phyloP scores from a whole-genome alignment of 2,797 vertebrate species.

The Xerus rutilus region DNA sequence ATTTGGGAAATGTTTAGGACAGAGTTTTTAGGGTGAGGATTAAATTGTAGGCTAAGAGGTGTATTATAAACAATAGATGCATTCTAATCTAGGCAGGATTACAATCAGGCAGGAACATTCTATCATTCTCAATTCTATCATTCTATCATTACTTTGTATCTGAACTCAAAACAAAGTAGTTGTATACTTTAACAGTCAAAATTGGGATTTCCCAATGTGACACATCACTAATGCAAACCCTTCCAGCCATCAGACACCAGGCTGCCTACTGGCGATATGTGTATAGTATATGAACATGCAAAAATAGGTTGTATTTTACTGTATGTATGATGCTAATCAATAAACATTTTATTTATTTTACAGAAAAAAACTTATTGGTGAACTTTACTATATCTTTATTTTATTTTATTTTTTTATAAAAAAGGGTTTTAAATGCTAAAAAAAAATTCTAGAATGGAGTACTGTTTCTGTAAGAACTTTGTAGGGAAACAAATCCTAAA shows the following conservation, averaged over 20 bases:
- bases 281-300: conserved; percentile 90
- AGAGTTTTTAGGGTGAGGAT: not conserved
- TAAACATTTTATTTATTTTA: conserved; percentile 91
- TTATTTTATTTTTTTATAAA: conserved; percentile 88
- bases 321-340: conserved; percentile 90
- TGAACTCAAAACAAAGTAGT: conserved; percentile 88
- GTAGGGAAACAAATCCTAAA: conserved; percentile 7
- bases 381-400: conserved; percentile 89
- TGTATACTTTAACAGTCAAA: conserved; percentile 89
- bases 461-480: conserved; percentile 17
- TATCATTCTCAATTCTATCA: not conserved
- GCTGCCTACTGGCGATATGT: conserved; percentile 84
- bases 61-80: conserved; percentile 15
- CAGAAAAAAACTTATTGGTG: conserved; percentile 89
- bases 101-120: not conserved
- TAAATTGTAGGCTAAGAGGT: conserved; percentile 15
- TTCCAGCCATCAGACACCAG: conserved; percentile 82
- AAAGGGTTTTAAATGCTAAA: conserved; percentile 88
- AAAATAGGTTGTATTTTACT: conserved; percentile 92
- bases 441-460: not conserved
- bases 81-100: not conserved
- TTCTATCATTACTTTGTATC: conserved; percentile 86
- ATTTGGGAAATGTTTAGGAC: conserved; percentile 40
- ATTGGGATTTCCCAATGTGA: conserved; percentile 85
- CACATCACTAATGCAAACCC: conserved; percentile 82